Evolutionary conservation across 1,140 invertebrate species (phyloP), one percentile per base, ranked within the genome.

Genomic region (Kradibia gibbosae): DNA sequence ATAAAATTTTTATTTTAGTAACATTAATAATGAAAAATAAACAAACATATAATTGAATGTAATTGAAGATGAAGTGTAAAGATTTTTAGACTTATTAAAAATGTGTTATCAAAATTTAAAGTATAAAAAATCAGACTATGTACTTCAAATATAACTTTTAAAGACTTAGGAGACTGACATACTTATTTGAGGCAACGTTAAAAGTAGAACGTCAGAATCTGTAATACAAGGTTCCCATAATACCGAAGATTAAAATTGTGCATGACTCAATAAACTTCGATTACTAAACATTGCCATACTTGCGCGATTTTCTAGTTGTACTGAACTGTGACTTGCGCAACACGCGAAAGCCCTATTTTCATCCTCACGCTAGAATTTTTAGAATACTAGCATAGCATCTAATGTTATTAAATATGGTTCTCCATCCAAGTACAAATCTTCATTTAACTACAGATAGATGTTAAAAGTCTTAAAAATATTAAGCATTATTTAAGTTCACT

Each of bases 261-360:
- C 70, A 50, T n/a, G 34, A n/a, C 20, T 39, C 34, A 4, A 10
- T 1, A 39, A 22, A 39, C 28, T 39, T 39, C 31, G 39, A 72
- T 25, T 48, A 31, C 15, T 7, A 39, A 3, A 15, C 11, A 50
- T 70, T n/a, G 10, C 13, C 20, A 13, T 71, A 42, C 36, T 20
- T 71, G 31, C 42, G 31, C 42, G 70, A 72, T 72, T 72, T 72
- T 72, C 70, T 50, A 28, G 62, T 72, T 31, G 70, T n/a, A 20
- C n/a, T 25, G 22, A 50, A 31, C n/a, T 50, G 0, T n/a, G 20
- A 50, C 17, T 39, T 70, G 82, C 78, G 78, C 75, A 83, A 82
- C 86, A 85, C 84, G 86, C 85, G 71, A 86, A 73, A 50, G 25
- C 31, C 45, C 72, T 72, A 83, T 83, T 83, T 82, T 20, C 62